Conservation (phyloP, 2,888 invertebrate species). For the Panzeria rudis region DNA sequence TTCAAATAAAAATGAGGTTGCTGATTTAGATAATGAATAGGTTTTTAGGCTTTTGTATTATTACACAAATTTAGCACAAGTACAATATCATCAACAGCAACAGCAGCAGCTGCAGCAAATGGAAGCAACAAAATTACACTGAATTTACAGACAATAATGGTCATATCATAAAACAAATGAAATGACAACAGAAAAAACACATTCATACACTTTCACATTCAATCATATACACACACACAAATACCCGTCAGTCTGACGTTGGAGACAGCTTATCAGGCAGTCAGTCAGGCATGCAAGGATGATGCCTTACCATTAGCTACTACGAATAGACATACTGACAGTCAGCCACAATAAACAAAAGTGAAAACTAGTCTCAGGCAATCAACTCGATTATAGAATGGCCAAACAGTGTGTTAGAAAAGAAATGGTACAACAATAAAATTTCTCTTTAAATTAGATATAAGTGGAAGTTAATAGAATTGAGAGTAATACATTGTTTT, state of each 20-base stretch:
- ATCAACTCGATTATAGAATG: slow-evolving; percentile 2
- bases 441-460: neutral
- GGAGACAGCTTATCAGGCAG: slow-evolving; percentile 41
- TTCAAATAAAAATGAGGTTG: slow-evolving; percentile 62
- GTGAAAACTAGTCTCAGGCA: slow-evolving; percentile 55
- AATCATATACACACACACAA: neutral
- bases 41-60: slow-evolving; percentile 61
- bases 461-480: neutral
- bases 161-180: slow-evolving; percentile 48
- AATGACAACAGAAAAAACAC: slow-evolving; percentile 34
- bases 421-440: slow-evolving; percentile 2
- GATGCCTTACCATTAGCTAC: slow-evolving; percentile 24
- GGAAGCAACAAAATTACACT: slow-evolving; percentile 24
- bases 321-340: slow-evolving; percentile 24
- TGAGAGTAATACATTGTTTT: too few relatives aligned
- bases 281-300: slow-evolving; percentile 44
- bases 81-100: slow-evolving; percentile 35
- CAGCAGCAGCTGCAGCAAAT: slow-evolving; percentile 12
- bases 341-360: slow-evolving; percentile 50
- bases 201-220: slow-evolving; percentile 29
- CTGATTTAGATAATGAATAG: slow-evolving; percentile 66
- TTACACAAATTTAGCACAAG: slow-evolving; percentile 62
- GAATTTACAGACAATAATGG: slow-evolving; percentile 56
- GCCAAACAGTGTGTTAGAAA: neutral
- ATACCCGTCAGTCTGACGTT: slow-evolving; percentile 15